Evolutionary conservation across 2,113 vertebrate species (phyloP).

Genomic region (Oncorhynchus keta): DNA sequence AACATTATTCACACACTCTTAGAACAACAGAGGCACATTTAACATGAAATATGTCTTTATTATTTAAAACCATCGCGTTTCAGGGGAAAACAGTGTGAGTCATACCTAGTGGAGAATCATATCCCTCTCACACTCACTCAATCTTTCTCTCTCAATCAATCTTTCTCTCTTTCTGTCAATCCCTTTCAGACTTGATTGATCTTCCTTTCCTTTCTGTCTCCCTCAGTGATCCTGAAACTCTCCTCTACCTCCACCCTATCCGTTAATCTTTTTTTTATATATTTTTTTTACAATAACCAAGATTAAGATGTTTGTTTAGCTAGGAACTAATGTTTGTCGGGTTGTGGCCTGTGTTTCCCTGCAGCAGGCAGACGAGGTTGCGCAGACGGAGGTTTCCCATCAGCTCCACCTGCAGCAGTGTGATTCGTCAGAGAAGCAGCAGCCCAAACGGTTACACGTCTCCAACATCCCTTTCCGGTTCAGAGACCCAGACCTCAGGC

Average conservation of each 20-base stretch:
- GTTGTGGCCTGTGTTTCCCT: slow-evolving; percentile 22
- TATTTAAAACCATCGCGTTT: slow-evolving; percentile 19
- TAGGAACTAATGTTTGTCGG: not conserved
- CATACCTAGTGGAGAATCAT: not conserved
- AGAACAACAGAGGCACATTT: not conserved
- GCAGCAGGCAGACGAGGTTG: slow-evolving; percentile 87
- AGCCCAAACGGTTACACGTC: slow-evolving; percentile 91
- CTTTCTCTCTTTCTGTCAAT: no score
- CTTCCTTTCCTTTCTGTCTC: not conserved
- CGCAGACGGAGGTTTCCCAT: slow-evolving; percentile 87
- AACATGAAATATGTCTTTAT: slow-evolving; percentile 20
- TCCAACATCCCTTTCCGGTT: slow-evolving; percentile 97
- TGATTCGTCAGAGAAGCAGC: slow-evolving; percentile 87
- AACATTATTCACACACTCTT: not conserved
- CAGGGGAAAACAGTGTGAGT: no score
- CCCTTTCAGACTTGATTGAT: no score
- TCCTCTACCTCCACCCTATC: no score
- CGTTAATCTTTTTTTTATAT: no score
- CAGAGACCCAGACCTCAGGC: slow-evolving; percentile 90
- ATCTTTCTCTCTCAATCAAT: slow-evolving; percentile 11
- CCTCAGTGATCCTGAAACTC: no score
- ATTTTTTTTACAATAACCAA: no score
- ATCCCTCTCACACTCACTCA: not conserved
- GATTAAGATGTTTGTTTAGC: no score
- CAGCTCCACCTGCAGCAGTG: slow-evolving; percentile 83